These are phyloP conservation scores for Tenualosa ilisha DNA, from an alignment of 2,797 vertebrate species.

Conservation along the genomic window DNA sequence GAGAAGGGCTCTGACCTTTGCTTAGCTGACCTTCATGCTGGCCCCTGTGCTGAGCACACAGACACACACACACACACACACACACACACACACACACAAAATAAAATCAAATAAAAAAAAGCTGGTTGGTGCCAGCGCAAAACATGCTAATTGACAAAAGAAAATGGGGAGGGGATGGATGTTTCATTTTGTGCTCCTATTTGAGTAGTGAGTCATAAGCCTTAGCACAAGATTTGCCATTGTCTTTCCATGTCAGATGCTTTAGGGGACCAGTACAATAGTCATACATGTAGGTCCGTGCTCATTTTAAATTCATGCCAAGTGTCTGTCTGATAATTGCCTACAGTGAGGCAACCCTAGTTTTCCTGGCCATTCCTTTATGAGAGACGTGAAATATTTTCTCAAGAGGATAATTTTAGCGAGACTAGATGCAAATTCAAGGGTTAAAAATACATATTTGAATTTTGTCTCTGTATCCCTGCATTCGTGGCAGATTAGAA, in stretches of 20 bases:
- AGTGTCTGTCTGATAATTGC: neutral
- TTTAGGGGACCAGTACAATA: neutral
- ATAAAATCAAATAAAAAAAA: neutral
- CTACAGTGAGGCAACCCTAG: neutral
- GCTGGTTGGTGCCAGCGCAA: neutral
- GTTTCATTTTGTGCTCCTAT: neutral
- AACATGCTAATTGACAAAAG: conserved; percentile 7
- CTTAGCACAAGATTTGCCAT: neutral
- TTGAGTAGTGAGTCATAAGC: neutral
- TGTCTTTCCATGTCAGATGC: neutral
- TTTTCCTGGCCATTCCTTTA: neutral
- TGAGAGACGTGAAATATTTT: neutral
- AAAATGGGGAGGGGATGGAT: neutral
- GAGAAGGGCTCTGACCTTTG: conserved; percentile 69
- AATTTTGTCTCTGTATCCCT: neutral
- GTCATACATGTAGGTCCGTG: neutral
- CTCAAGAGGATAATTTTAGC: neutral
- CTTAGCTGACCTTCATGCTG: conserved; percentile 61
- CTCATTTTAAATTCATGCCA: neutral
- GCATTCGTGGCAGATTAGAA: neutral
- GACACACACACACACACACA: too few species aligned
- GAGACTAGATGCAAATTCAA: neutral
- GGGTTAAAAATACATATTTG: neutral
- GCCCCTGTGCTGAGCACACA: neutral
- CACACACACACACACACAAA: too few species aligned